A percentile compares a stretch with the other conserved stretches of the same genome.
Conservation (phyloP, 2,797 vertebrate genomes). For the Harpagifer antarcticus region DNA sequence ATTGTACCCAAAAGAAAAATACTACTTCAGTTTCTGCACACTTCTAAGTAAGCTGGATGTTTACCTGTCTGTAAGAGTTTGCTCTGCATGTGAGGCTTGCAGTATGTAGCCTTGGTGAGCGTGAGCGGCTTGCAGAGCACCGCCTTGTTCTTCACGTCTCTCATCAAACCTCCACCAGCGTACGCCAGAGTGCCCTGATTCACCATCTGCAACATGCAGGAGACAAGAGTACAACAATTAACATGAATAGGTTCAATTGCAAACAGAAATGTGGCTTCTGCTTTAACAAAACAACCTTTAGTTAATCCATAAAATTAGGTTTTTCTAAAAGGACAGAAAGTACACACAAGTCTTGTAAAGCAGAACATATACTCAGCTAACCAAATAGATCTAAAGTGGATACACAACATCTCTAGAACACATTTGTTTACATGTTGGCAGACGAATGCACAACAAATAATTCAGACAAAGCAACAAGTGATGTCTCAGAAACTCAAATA, state of each 20-base stretch:
- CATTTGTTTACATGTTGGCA: neutral
- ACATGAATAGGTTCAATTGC: neutral
- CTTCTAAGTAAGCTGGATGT: neutral
- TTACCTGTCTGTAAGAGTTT: constrained; percentile 95
- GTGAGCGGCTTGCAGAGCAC: constrained; percentile 98
- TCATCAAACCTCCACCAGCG: constrained; percentile 85
- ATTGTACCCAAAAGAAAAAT: neutral
- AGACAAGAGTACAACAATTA: neutral
- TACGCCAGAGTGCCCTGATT: constrained; percentile 84
- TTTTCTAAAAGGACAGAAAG: neutral
- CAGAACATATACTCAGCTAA: neutral
- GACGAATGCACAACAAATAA: neutral
- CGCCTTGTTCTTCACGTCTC: constrained; percentile 99
- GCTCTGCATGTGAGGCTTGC: constrained; percentile 99
- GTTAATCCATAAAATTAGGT: neutral
- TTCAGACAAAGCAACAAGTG: too few species aligned
- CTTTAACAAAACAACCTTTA: neutral
- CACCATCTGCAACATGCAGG: constrained; percentile 64
- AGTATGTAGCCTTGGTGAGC: constrained; percentile 99
- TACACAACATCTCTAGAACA: neutral
- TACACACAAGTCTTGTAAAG: neutral
- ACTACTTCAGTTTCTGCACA: neutral
- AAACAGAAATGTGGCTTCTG: neutral
- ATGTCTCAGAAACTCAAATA: too few species aligned
- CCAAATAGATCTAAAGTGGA: neutral